These are phyloP conservation scores for Montipora efflorescens DNA, from an alignment of 64 coral and sea anemone species.

Conservation along the genomic window DNA sequence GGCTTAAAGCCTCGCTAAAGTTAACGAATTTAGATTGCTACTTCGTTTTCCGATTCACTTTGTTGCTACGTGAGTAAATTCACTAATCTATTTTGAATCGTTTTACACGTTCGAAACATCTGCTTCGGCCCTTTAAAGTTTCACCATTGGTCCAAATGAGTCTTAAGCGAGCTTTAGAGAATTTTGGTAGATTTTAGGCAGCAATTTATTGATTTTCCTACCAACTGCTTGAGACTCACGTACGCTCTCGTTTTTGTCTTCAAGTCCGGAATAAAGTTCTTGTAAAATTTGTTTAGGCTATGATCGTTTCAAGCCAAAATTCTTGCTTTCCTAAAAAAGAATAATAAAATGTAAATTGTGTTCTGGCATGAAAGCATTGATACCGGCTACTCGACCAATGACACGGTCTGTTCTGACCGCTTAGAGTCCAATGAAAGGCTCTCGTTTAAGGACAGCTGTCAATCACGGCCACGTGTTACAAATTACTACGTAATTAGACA, in stretches of 20 bases:
- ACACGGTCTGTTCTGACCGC: constrained; percentile 48
- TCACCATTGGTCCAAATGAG: constrained; percentile 22
- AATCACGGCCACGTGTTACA: constrained; percentile 97
- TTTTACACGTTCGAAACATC: constrained; percentile 24
- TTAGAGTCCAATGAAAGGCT: constrained; percentile 78
- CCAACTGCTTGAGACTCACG: constrained; percentile 23
- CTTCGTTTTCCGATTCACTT: neutral
- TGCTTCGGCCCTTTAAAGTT: neutral
- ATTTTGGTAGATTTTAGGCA: constrained; percentile 58
- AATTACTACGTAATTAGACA: constrained; percentile 98
- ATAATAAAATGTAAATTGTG: constrained; percentile 90
- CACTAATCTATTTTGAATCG: constrained; percentile 29
- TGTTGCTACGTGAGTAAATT: neutral
- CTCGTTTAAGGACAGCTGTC: constrained; percentile 79
- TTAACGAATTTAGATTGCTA: constrained; percentile 8
- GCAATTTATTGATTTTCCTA: constrained; percentile 39
- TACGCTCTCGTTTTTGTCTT: neutral
- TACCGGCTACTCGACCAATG: constrained; percentile 57
- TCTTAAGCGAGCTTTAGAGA: constrained; percentile 65
- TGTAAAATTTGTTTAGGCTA: constrained; percentile 45
- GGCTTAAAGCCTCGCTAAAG: neutral
- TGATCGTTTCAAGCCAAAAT: constrained; percentile 63
- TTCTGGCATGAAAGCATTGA: constrained; percentile 86
- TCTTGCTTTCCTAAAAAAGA: constrained; percentile 74
- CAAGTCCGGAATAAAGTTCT: constrained; percentile 87